phyloP scores from a whole-genome alignment of 2,888 invertebrate species.

The Eurois occulta region DNA sequence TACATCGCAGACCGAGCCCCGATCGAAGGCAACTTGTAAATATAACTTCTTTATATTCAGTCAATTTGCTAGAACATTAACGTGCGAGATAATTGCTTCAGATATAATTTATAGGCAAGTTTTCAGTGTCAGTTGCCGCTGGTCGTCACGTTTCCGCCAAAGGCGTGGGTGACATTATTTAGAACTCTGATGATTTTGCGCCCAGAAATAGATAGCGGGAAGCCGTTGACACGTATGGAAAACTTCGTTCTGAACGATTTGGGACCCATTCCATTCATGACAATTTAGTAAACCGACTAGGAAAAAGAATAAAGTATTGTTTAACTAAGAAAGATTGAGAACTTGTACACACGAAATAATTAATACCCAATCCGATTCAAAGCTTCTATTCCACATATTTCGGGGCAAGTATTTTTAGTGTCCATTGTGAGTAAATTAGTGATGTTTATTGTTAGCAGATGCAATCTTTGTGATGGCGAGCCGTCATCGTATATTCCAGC shows the following conservation, averaged over 20 bases:
- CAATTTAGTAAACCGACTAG: slow-evolving; percentile 31
- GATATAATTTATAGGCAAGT: slow-evolving; percentile 56
- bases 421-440: slow-evolving; percentile 30
- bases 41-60: slow-evolving; percentile 32
- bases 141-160: slow-evolving; percentile 44
- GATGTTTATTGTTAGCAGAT: slow-evolving; percentile 39
- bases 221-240: slow-evolving; percentile 53
- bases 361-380: slow-evolving; percentile 1
- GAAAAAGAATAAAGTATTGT: slow-evolving; percentile 37
- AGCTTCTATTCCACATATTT: slow-evolving; percentile 28
- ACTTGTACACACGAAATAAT: slow-evolving; percentile 16
- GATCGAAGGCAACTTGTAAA: slow-evolving; percentile 21
- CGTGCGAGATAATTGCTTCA: slow-evolving; percentile 48
- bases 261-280: slow-evolving; percentile 53
- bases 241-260: slow-evolving; percentile 48
- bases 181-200: slow-evolving; percentile 40
- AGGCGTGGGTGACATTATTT: slow-evolving; percentile 56
- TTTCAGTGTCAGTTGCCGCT: slow-evolving; percentile 49
- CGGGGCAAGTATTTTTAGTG: slow-evolving; percentile 24
- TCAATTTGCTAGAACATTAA: slow-evolving; percentile 46
- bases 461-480: slow-evolving; percentile 26
- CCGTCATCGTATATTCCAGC: slow-evolving; percentile 43
- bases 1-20: slow-evolving; percentile 24
- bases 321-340: slow-evolving; percentile 21
- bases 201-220: slow-evolving; percentile 54